phyloP scores from a whole-genome alignment of 1,140 invertebrate species.

The Aleiodes sp. region DNA sequence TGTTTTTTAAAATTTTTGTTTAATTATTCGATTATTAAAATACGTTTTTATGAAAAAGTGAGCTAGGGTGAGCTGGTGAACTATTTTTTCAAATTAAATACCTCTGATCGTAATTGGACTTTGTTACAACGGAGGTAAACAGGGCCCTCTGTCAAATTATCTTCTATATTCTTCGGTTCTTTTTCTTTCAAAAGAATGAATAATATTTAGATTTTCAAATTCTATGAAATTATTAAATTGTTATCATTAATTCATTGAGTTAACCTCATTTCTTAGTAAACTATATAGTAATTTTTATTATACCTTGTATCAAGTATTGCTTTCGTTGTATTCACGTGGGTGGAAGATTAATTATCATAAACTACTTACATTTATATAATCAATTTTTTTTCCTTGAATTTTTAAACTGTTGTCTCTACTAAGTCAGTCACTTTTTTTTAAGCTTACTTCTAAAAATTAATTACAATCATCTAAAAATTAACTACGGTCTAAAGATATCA shows the following conservation, averaged over 20 bases:
- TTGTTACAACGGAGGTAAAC: conserved; percentile 21
- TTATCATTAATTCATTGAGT: background rate
- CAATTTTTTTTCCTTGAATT: no score
- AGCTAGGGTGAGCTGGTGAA: conserved; percentile 9
- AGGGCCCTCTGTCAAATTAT: conserved; percentile 19
- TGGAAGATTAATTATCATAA: conserved; percentile 51
- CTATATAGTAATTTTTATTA: conserved; percentile 24
- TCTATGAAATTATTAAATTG: conserved; percentile 14
- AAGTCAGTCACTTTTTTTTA: conserved; percentile 23
- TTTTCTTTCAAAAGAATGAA: background rate
- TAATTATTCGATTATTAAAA: conserved; percentile 30
- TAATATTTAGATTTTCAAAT: conserved; percentile 37
- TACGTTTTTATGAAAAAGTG: conserved; percentile 25
- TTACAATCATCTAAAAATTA: no score
- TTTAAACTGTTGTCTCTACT: background rate
- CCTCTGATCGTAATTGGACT: conserved; percentile 10
- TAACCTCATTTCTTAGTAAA: no score
- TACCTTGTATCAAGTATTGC: conserved; percentile 66
- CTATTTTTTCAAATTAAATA: conserved; percentile 4
- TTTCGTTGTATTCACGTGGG: conserved; percentile 65
- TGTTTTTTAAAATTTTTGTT: background rate
- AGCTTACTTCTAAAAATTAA: background rate
- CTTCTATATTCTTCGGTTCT: no score
- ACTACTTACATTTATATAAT: conserved; percentile 21
- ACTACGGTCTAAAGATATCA: background rate